Percentiles rank a stretch among this genome's conserved stretches.
Evolutionary conservation across 2,797 vertebrate genomes (phyloP).

Genomic region (Hippopotamyrus pictus): DNA sequence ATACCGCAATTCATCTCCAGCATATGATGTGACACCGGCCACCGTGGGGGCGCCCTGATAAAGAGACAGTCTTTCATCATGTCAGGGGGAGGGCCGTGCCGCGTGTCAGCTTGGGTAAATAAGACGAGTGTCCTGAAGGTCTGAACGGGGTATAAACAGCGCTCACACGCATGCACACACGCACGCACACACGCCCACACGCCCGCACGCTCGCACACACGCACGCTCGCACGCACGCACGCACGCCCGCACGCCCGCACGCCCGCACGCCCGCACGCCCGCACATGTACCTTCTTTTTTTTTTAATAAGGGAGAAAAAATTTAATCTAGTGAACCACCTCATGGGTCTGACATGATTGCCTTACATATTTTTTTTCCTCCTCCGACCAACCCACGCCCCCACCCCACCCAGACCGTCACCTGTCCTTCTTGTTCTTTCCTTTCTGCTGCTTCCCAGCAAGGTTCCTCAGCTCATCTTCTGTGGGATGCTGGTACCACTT

Average conservation of each 20-base stretch:
- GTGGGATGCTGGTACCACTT: slow-evolving; percentile 94
- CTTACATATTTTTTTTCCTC: not conserved
- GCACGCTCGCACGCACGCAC: not conserved
- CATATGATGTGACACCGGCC: slow-evolving; percentile 16
- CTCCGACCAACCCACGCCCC: not conserved
- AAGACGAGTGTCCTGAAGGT: not conserved
- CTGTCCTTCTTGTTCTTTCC: slow-evolving; percentile 92
- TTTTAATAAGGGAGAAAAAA: not conserved
- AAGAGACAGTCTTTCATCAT: slow-evolving; percentile 15
- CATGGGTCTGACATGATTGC: not conserved
- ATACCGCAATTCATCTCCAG: slow-evolving; percentile 19
- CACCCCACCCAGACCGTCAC: slow-evolving; percentile 49
- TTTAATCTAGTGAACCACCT: not conserved
- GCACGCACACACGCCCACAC: too few relatives aligned
- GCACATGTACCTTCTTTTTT: not conserved
- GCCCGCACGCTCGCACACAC: not conserved
- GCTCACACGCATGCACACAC: accelerated
- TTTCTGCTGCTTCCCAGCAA: slow-evolving; percentile 91
- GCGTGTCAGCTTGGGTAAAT: slow-evolving; percentile 5
- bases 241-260: too few relatives aligned
- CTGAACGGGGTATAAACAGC: not conserved
- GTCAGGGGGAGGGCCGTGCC: not conserved
- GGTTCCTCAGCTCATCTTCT: slow-evolving; percentile 88
- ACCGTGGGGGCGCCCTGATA: not conserved
- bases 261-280: too few relatives aligned